Evolutionary conservation across 1,140 invertebrate genomes (phyloP), one percentile per base, ranked within the genome.

Genomic region (Hylaeus volcanicus): DNA sequence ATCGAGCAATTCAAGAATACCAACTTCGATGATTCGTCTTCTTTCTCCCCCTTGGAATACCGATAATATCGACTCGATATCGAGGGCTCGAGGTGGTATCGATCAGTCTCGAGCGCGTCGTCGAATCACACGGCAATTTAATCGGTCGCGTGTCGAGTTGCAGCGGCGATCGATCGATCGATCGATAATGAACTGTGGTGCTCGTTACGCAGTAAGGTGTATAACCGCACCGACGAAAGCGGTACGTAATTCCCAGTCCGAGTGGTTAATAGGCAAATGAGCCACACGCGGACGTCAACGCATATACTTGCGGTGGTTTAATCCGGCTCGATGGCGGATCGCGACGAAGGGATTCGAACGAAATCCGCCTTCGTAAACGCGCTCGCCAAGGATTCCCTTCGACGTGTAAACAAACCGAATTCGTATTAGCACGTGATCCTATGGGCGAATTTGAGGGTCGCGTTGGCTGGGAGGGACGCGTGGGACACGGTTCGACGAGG

Each of bases 181-280:
- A 80, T 74, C 79, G 79, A 75, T 68, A 75, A 69, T 45, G 72
- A 80, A 75, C 79, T 80, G 37, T 43, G 6, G n/a, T 43, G 11
- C 43, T 74, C 63, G 70, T 65, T 74, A 79, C 70, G 71, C 26
- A 61, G 53, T 43, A 58, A n/a, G 43, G 11, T 41, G 51, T 26
- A 12, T 60, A 58, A 77, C 74, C 60, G 74, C 69, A 60, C 12
- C 1, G 26, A 56, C 26, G 26, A 37, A 26, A 60, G 11, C 41
- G 41, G 61, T 85, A 84, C 76, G 81, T 69, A 80, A 84, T 72
- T 82, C 69, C 69, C 58, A 56, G 58, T 73, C 43, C 41, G 26
- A 74, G 65, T 63, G 69, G 72, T 73, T 83, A 85, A 85, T 82
- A 83, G 81, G 86, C 87, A 88, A 88, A 87, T 87, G 77, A 51